Evolutionary conservation across 2,888 invertebrate species (phyloP).

Genomic region (Luperina nickerlii): DNA sequence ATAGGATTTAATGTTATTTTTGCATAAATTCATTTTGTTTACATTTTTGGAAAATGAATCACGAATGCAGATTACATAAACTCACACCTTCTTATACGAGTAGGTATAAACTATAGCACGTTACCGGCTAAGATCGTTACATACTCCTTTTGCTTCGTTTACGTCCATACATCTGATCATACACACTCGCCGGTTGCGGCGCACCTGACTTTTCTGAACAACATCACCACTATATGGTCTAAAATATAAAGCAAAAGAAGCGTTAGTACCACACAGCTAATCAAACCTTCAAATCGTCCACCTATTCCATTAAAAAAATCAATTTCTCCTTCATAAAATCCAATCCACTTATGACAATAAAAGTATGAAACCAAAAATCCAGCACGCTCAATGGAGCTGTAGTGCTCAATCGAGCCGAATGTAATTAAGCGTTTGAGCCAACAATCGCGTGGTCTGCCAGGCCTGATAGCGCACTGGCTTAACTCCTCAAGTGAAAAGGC

Average conservation of each 20-base stretch:
- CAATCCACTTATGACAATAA: conserved; percentile 39
- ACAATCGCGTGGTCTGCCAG: conserved; percentile 79
- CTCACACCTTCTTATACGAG: background rate
- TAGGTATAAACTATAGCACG: background rate
- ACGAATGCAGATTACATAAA: background rate
- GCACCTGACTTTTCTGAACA: no score
- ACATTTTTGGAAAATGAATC: no score
- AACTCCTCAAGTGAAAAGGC: conserved; percentile 78
- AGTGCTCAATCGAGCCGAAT: conserved; percentile 74
- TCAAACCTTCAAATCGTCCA: background rate
- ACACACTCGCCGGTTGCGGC: no score
- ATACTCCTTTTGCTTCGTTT: background rate
- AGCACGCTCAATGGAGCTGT: conserved; percentile 73
- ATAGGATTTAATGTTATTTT: no score
- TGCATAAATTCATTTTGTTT: no score
- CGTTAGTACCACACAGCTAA: background rate
- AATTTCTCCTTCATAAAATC: conserved; percentile 26
- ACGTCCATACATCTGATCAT: background rate
- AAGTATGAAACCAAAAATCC: conserved; percentile 58
- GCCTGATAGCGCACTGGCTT: conserved; percentile 78
- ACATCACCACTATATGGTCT: background rate
- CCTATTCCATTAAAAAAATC: background rate
- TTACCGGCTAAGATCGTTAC: no score
- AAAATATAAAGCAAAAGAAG: background rate
- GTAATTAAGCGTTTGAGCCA: conserved; percentile 83